Percentiles rank a stretch among this genome's conserved stretches.
Evolutionary conservation across 2,797 vertebrate genomes (phyloP).

Genomic region (Coccyzus lansbergi): DNA sequence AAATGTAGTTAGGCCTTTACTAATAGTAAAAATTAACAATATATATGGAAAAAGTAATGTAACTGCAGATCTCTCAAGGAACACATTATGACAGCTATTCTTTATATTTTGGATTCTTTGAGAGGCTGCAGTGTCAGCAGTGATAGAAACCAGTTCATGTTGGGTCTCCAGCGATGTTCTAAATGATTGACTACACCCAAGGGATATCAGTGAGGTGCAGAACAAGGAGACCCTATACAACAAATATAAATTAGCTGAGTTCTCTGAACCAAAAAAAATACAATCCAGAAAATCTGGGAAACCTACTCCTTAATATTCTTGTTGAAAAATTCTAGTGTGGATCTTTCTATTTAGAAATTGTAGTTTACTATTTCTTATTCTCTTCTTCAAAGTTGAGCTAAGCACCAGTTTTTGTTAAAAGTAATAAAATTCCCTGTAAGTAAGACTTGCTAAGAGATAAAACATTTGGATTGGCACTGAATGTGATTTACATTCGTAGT

Average conservation of each 20-base stretch:
- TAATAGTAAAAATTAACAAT: neutral
- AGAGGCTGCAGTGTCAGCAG: neutral
- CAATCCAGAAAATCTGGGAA: neutral
- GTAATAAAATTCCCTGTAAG: neutral
- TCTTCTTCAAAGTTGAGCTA: neutral
- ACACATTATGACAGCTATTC: neutral
- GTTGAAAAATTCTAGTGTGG: neutral
- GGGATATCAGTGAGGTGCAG: neutral
- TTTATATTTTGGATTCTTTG: neutral
- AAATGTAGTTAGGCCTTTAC: neutral
- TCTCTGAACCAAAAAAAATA: neutral
- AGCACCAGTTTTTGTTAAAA: neutral
- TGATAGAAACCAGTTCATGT: neutral
- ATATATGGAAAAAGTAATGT: neutral
- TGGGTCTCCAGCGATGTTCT: neutral
- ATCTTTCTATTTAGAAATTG: neutral
- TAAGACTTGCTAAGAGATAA: neutral
- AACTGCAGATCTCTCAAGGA: neutral
- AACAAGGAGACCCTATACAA: neutral
- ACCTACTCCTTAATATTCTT: neutral
- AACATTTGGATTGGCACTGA: neutral
- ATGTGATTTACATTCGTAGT: neutral
- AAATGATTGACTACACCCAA: neutral
- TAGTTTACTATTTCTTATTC: neutral
- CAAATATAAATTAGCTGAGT: neutral